These are phyloP conservation scores for Diceros bicornis DNA, from an alignment of 2,797 vertebrate species.

Conservation along the genomic window DNA sequence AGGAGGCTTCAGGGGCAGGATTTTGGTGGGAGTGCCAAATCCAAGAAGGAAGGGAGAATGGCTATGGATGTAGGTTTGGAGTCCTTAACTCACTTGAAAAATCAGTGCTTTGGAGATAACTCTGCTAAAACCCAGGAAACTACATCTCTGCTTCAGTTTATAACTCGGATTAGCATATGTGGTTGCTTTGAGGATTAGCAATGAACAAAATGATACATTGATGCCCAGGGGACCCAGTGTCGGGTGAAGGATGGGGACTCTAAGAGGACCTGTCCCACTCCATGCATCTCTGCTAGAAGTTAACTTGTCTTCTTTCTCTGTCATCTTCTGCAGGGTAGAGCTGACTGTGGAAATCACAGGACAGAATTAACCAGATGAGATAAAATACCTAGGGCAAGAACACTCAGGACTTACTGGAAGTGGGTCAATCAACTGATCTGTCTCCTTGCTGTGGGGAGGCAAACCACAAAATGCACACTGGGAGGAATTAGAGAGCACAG, in stretches of 20 bases:
- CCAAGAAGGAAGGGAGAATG: background rate
- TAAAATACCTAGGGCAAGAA: slow-evolving; percentile 33
- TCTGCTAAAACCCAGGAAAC: background rate
- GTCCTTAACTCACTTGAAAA: slow-evolving; percentile 14
- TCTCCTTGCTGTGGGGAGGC: background rate
- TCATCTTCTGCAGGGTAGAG: background rate
- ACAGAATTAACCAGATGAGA: slow-evolving; percentile 25
- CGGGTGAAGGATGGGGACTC: background rate
- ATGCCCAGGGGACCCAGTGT: background rate
- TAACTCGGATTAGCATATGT: background rate
- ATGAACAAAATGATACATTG: background rate
- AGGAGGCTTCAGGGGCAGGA: slow-evolving; percentile 3
- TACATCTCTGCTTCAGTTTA: slow-evolving; percentile 40
- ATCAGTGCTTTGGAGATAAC: background rate
- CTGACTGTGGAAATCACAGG: slow-evolving; percentile 19
- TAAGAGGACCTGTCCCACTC: background rate
- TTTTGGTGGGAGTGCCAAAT: slow-evolving; percentile 31
- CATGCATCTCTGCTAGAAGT: background rate
- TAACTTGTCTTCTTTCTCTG: slow-evolving; percentile 2
- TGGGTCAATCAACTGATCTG: background rate
- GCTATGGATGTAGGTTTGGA: background rate
- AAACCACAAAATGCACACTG: background rate
- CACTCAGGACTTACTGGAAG: background rate
- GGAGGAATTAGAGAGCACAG: background rate
- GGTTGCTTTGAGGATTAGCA: background rate